Evolutionary conservation across 2,797 vertebrate genomes (phyloP), one percentile per base, ranked within the genome.

Genomic region (Urocyon cinereoargenteus): DNA sequence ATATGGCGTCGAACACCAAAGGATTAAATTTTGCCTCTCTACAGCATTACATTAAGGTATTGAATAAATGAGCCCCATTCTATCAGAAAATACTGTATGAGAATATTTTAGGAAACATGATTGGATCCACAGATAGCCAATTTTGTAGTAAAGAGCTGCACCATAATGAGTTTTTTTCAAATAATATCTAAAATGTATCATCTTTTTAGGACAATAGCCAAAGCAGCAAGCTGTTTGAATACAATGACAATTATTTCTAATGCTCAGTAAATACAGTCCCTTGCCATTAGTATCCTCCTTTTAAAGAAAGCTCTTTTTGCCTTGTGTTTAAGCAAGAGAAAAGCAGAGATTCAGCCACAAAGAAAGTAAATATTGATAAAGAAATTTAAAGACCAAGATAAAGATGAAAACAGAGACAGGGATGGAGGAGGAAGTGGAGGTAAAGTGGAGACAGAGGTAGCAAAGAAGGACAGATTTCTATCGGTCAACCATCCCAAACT

Each of bases 131-230:
- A 92, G 91, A 88, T 89, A 96, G 45, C 59, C 87, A 97, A 28
- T 97, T 96, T 92, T 96, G 57, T 51, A 83, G 61, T 82, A 90
- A 85, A 97, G 21, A 95, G n/a, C 61, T 83, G 0, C 88, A 19
- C 66, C 53, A 31, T 89, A 94, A 88, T 90, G 57, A 89, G 64
- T 1, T 45, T 61, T 61, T 82, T 85, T 84, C 51, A 51, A 82
- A 84, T 96, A 89, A 94, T 68, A 92, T 68, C 66, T 96, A 95
- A 86, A 94, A 83, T 89, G 15, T 66, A 79, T 93, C 89, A 73
- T 96, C 79, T 92, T 91, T 96, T 96, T 84, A 92, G 96, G 88
- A 94, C 64, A 95, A 89, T 81, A 90, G 19, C 57, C 66, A 97
- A 75, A 93, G 77, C 28, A 97, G 89, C 45, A 75, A 95, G 77